These are phyloP conservation scores for Odiellus spinosus DNA, from an alignment of 2,888 invertebrate genomes.

Conservation along the genomic window DNA sequence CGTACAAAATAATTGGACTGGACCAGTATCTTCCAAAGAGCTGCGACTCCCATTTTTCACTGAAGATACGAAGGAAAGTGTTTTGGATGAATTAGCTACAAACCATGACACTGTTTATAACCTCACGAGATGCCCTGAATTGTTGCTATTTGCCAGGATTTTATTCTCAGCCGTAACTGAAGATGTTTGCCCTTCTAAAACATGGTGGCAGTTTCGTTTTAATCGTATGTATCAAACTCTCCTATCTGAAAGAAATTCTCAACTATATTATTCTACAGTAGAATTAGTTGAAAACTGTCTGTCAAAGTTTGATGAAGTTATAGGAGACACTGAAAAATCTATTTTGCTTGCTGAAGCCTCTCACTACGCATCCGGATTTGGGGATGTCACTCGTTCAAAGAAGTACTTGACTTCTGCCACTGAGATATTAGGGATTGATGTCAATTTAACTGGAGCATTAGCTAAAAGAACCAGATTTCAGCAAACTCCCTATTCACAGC, in stretches of 20 bases:
- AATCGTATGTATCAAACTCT: constrained; percentile 56
- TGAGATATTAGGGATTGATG: constrained; percentile 44
- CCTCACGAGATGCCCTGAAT: constrained; percentile 32
- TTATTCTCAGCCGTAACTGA: constrained; percentile 22
- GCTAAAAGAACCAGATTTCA: constrained; percentile 86
- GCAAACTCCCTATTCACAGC: constrained; percentile 59
- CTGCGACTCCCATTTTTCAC: constrained; percentile 5
- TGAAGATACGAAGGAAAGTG: constrained; percentile 1
- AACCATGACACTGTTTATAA: constrained; percentile 27
- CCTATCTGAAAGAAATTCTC: constrained; percentile 53
- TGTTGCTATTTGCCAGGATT: constrained; percentile 29
- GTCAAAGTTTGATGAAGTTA: constrained; percentile 1
- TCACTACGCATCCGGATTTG: constrained; percentile 54
- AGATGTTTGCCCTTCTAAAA: constrained; percentile 28
- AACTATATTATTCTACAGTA: constrained; percentile 23
- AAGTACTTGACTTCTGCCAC: constrained; percentile 48
- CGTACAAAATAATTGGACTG: constrained; percentile 65
- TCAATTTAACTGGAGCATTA: constrained; percentile 58
- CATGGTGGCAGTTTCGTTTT: constrained; percentile 60
- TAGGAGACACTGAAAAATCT: constrained; percentile 22
- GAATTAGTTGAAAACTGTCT: constrained; percentile 20
- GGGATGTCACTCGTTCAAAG: constrained; percentile 51
- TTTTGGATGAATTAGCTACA: constrained; percentile 21
- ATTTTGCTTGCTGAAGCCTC: constrained; percentile 42
- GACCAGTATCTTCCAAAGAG: constrained; percentile 36